These are phyloP conservation scores for Microctonus brassicae DNA, from an alignment of 2,888 invertebrate genomes.

Conservation along the genomic window DNA sequence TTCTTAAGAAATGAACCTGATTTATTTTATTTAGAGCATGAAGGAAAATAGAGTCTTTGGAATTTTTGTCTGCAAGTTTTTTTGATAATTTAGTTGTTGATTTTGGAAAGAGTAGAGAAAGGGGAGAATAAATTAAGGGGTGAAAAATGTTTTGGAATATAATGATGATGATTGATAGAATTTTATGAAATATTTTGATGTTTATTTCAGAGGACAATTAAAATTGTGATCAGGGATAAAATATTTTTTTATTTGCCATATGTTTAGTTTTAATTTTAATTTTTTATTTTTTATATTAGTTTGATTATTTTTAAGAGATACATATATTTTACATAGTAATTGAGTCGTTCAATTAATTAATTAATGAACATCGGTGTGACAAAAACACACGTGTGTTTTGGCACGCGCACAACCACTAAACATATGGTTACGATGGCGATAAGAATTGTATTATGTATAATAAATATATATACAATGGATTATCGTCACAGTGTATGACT, in stretches of 20 bases:
- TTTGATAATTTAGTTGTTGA: background rate
- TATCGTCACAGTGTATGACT: slow-evolving; percentile 1
- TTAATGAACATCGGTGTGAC: background rate
- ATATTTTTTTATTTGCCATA: background rate
- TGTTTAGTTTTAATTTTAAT: background rate
- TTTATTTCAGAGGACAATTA: no score
- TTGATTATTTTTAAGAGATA: slow-evolving; percentile 7
- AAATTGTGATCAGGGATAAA: background rate
- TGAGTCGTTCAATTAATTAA: slow-evolving; percentile 15
- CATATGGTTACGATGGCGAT: slow-evolving; percentile 8
- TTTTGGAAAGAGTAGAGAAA: no score
- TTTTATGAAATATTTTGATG: no score
- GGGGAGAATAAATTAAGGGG: no score
- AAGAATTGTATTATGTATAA: background rate
- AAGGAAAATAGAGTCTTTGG: background rate
- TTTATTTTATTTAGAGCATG: background rate
- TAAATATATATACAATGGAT: slow-evolving; percentile 1
- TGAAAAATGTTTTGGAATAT: no score
- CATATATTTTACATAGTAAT: slow-evolving; percentile 17
- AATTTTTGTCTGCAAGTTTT: background rate
- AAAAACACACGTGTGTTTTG: slow-evolving; percentile 12
- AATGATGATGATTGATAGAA: no score
- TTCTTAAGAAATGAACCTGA: slow-evolving; percentile 7
- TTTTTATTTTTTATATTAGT: no score
- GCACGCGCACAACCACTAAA: slow-evolving; percentile 17